Base-by-base conservation (phyloP, 2,888 invertebrate species). In the Drepanosiphum platanoidis region DNA sequence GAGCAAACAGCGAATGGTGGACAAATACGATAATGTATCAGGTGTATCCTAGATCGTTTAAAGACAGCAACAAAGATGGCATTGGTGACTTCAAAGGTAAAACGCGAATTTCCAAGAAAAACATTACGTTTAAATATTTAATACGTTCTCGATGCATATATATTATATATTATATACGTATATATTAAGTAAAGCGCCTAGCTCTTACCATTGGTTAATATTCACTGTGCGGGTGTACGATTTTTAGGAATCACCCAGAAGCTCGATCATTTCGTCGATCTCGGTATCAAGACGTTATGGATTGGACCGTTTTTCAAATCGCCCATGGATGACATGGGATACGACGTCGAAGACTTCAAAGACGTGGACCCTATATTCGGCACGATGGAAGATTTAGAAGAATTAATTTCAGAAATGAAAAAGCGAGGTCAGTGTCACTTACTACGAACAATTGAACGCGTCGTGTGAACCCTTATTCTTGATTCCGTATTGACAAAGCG, bases 11-110 rank as follows among this genome's bases (percentile, higher is more conserved):
- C 8, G 93, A 95, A 88, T 97, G 97, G 97, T 97, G 95, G 94
- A 92, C 95, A 89, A 93, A 92, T 78, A 93, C 93, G 61, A 92
- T 93, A 9, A 92, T 96, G 78, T 97, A 97, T 90, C 96, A 97
- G 90, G 94, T 96, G 86, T 95, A 96, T 89, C 95, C 96, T 0
- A 91, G 95, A 84, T 95, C 96, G 0, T 97, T 96, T 90, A 93
- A 93, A 89, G 97, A 98, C 89, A 93, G 93, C 27, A 91, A 95
- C 89, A 94, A 93, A 0, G 95, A 96, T 89, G 97, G 97, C n/a
- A 91, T 94, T 30, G 97, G 97, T 0, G 97, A 97, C 89, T 90
- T 97, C 22, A 91, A 92, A 89, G 97, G 96, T 92, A 90, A n/a
- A n/a, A n/a, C n/a, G n/a, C n/a, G n/a, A n/a, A n/a, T n/a, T n/a